phyloP scores from a whole-genome alignment of 2,888 invertebrate species.

The Beris chalybata region DNA sequence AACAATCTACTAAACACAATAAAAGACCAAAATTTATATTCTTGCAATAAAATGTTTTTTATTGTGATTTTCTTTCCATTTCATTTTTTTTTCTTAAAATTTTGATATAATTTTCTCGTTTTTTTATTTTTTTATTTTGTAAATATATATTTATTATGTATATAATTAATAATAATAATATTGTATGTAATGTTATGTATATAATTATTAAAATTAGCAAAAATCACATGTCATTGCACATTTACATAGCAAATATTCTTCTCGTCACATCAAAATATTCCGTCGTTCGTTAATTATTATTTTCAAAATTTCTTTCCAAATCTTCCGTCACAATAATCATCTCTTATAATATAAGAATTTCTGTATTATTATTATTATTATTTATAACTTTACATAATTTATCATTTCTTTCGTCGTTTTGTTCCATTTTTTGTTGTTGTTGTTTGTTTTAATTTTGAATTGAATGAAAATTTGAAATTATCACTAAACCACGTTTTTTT shows the following conservation, averaged over 20 bases:
- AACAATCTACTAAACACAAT: neutral
- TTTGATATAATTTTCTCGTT: constrained; percentile 10
- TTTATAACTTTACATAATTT: neutral
- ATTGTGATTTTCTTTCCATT: constrained; percentile 11
- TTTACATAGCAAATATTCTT: constrained; percentile 34
- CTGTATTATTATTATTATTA: neutral
- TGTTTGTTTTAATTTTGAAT: too few relatives aligned
- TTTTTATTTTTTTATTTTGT: constrained; percentile 21
- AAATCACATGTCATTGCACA: constrained; percentile 41
- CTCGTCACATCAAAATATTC: constrained; percentile 20
- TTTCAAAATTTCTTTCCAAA: neutral
- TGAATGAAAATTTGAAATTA: too few relatives aligned
- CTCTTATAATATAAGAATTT: neutral
- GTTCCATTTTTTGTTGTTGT: too few relatives aligned
- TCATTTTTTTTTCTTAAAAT: constrained; percentile 12
- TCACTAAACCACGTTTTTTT: neutral
- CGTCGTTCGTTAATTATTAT: constrained; percentile 11
- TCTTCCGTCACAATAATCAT: constrained; percentile 2
- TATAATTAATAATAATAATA: constrained; percentile 26
- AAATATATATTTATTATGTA: constrained; percentile 30
- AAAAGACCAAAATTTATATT: constrained; percentile 3
- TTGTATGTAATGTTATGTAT: constrained; percentile 30
- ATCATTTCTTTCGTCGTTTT: too few relatives aligned
- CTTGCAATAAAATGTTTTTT: constrained; percentile 24
- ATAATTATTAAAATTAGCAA: constrained; percentile 36